These are phyloP conservation scores for Lagocephalus sceleratus DNA, from an alignment of 2,797 vertebrate species.

Conservation along the genomic window DNA sequence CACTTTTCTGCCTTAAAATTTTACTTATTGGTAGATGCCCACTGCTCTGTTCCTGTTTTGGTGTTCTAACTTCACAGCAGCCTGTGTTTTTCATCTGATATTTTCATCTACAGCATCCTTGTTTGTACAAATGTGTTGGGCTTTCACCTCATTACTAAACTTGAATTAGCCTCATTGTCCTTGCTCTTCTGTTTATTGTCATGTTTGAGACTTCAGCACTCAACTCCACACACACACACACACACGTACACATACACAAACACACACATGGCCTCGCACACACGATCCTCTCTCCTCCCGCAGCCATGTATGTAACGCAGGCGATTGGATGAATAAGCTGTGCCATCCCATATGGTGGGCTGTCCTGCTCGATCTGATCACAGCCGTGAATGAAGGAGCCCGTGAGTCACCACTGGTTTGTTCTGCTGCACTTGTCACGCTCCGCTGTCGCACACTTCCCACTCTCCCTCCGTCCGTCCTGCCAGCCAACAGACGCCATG, in stretches of 20 bases:
- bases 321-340: slow-evolving; percentile 78
- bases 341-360: slow-evolving; percentile 80
- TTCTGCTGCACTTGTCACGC: slow-evolving; percentile 72
- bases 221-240: slow-evolving; percentile 13
- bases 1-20: too few species aligned
- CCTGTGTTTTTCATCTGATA: too few species aligned
- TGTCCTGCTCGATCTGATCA: slow-evolving; percentile 78
- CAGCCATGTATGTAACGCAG: slow-evolving; percentile 62
- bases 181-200: slow-evolving; percentile 56
- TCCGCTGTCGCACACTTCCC: slow-evolving; percentile 54
- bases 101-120: neutral
- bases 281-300: slow-evolving; percentile 43
- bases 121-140: slow-evolving; percentile 18
- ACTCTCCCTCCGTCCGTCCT: slow-evolving; percentile 54
- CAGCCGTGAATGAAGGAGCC: slow-evolving; percentile 69
- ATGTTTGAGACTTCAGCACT: slow-evolving; percentile 47
- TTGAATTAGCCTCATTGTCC: slow-evolving; percentile 32
- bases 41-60: too few species aligned
- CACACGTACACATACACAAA: slow-evolving; percentile 4
- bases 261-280: slow-evolving; percentile 16
- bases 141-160: slow-evolving; percentile 33
- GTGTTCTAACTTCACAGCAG: too few species aligned
- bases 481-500: slow-evolving; percentile 65
- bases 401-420: slow-evolving; percentile 75
- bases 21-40: too few species aligned